Conservation (phyloP, 2,888 invertebrate species). For the Cerastis leucographa region DNA sequence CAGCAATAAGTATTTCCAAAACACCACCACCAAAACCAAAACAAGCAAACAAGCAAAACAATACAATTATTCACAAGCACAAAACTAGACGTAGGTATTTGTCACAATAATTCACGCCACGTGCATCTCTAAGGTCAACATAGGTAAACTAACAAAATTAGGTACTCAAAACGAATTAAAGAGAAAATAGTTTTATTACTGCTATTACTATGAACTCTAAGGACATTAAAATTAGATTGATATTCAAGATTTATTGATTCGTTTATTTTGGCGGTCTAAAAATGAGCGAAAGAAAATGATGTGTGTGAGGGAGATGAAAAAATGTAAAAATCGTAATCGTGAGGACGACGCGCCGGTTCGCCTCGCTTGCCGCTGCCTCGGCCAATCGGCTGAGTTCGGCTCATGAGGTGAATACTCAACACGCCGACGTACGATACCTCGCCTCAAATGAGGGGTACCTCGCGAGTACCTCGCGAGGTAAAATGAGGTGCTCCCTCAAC, state of each 20-base stretch:
- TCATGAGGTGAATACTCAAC: too few species aligned
- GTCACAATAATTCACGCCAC: not conserved
- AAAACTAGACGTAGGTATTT: not conserved
- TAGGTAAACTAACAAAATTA: slow-evolving; percentile 1
- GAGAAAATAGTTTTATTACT: not conserved
- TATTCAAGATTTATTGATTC: too few species aligned
- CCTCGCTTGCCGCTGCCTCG: too few species aligned
- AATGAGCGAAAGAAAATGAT: too few species aligned
- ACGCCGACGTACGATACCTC: not conserved
- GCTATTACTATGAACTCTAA: too few species aligned
- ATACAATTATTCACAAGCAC: not conserved
- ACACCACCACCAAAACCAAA: slow-evolving; percentile 1
- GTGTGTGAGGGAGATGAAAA: too few species aligned
- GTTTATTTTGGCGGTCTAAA: too few species aligned
- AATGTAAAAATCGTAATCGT: too few species aligned
- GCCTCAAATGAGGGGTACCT: slow-evolving; percentile 5
- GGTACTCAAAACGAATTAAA: not conserved
- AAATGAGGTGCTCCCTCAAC: slow-evolving; percentile 7
- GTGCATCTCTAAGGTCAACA: slow-evolving; percentile 15
- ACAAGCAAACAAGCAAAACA: slow-evolving; percentile 1
- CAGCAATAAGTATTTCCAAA: not conserved
- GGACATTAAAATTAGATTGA: too few species aligned
- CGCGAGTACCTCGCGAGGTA: not conserved
- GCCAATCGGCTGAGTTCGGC: too few species aligned
- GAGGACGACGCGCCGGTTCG: too few species aligned